Evolutionary conservation across 2,888 invertebrate genomes (phyloP).

Genomic region (Eristalis tenax): DNA sequence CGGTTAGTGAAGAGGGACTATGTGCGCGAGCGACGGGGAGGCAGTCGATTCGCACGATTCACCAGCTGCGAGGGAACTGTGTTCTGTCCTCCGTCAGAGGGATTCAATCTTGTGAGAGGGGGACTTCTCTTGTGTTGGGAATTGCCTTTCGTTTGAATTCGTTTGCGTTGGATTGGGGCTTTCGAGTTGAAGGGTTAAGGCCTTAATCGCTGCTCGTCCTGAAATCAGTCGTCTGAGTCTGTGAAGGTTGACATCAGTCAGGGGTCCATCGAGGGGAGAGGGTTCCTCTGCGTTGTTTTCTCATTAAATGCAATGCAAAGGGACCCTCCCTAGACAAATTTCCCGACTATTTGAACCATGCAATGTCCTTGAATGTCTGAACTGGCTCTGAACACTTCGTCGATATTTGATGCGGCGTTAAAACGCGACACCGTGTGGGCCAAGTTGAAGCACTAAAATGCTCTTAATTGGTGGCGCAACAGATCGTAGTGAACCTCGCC

Average conservation of each 20-base stretch:
- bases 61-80: not conserved
- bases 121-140: not conserved
- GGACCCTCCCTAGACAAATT: too few species aligned
- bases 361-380: too few species aligned
- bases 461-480: too few species aligned
- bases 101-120: not conserved
- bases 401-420: too few species aligned
- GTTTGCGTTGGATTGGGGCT: not conserved
- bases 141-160: not conserved
- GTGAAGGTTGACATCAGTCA: not conserved
- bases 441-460: too few species aligned
- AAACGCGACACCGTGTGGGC: too few species aligned
- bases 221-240: not conserved
- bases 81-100: not conserved
- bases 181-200: not conserved
- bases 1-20: not conserved
- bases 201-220: not conserved
- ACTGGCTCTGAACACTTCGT: too few species aligned
- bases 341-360: too few species aligned
- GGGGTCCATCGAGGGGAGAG: not conserved
- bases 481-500: too few species aligned
- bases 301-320: too few species aligned
- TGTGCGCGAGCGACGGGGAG: not conserved
- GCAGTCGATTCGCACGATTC: not conserved
- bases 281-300: too few species aligned